Evolutionary conservation across 2,797 vertebrate species (phyloP), one percentile per base, ranked within the genome.

Genomic region (Florisuga fusca): DNA sequence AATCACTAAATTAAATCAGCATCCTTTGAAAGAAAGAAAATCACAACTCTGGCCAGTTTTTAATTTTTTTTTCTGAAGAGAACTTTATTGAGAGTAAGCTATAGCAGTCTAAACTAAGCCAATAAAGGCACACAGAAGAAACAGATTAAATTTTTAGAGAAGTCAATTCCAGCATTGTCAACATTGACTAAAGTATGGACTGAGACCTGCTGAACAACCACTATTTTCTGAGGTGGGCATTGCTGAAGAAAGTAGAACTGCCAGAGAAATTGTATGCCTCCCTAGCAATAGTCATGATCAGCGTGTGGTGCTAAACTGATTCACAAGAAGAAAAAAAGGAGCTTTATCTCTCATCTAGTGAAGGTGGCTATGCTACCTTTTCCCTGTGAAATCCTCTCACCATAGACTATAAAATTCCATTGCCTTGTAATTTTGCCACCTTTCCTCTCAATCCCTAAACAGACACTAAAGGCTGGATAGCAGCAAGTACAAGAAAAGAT

Each of bases 211-310:
- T 90, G 77, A 57, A 26, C 29, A 68, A 63, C 22, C 27, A 10
- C 53, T 38, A 0, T 84, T 88, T 76, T 80, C 45, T 76, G 82
- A 68, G 51, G n/a, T 43, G 84, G 20, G 26, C 46, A 3, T 14
- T 91, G 61, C 73, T 86, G 80, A 38, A 75, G 68, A 43, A 57
- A 67, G 31, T 61, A 83, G 43, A 45, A 34, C 22, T 6, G 1
- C 45, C 29, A 61, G 66, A 61, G 36, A 38, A 79, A 4, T 2
- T 5, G 22, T 36, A 18, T 54, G 34, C 74, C 48, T 41, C 69
- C 38, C n/a, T 41, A 4, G 48, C 73, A 80, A 33, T 8, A 17
- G 26, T 29, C 26, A 8, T 23, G 53, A 27, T 55, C 0, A 0
- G 48, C 1, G 8, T 16, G 7, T 36, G 66, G 23, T 90, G 74